Percentiles rank a stretch among this genome's conserved stretches.
phyloP scores from a whole-genome alignment of 2,113 vertebrate genomes.

The Rallus limicola region DNA sequence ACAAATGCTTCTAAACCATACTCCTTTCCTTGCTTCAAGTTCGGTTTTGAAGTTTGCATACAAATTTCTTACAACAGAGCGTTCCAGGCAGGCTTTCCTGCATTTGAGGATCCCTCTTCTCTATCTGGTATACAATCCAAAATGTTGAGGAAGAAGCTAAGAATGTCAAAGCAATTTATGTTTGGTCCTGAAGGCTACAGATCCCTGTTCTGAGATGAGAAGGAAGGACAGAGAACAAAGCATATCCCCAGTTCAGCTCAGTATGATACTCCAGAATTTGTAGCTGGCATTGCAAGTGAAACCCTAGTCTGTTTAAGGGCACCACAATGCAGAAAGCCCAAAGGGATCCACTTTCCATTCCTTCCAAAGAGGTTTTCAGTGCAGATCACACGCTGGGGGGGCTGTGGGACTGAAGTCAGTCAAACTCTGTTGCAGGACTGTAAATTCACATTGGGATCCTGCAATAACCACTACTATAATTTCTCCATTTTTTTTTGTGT shows the following conservation, averaged over 20 bases:
- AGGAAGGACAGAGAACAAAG: neutral
- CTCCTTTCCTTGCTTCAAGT: neutral
- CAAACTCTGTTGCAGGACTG: neutral
- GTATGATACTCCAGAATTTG: neutral
- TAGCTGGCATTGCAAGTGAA: neutral
- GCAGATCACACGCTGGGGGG: neutral
- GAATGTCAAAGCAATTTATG: neutral
- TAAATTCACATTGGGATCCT: neutral
- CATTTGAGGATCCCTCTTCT: neutral
- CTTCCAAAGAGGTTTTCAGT: neutral
- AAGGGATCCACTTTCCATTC: neutral
- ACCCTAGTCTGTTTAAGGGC: neutral
- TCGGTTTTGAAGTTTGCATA: neutral
- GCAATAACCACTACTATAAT: neutral
- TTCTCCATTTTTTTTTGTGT: neutral
- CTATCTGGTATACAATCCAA: neutral
- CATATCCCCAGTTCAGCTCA: neutral
- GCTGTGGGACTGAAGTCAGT: neutral
- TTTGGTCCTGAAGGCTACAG: neutral
- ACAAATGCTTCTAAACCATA: neutral
- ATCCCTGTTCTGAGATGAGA: neutral
- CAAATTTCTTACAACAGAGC: neutral
- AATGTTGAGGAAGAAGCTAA: neutral
- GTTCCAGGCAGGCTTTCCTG: neutral
- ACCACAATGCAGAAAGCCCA: neutral